Evolutionary conservation across 1,140 invertebrate genomes (phyloP), one percentile per base, ranked within the genome.

Genomic region (Scaptomyza montana): DNA sequence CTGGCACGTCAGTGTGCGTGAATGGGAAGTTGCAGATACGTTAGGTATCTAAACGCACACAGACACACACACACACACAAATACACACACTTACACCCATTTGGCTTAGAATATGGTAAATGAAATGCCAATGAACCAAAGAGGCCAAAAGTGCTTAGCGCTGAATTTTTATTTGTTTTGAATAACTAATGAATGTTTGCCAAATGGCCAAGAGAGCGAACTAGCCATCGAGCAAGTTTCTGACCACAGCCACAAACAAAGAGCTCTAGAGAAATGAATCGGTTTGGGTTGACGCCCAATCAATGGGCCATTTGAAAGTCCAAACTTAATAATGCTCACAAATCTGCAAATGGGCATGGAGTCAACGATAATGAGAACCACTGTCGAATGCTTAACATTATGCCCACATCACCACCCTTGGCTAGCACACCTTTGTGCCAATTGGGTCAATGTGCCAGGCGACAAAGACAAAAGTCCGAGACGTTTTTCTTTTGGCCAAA

Each of bases 51-150:
- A n/a, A 60, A 46, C 33, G 9, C 61, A 56, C 57, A 49, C 53
- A 74, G 50, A 39, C 46, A 64, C 16, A 53, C 36, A 50, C 50
- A 47, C 33, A 53, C 36, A 53, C 55, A 68, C 9, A 36, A 28
- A 39, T 12, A 59, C 9, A 45, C 16, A 16, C 16, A 16, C 16
- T 16, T 16, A 16, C 16, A 16, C 16, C 16, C 16, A 16, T n/a
- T 55, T 30, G 28, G 28, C 5, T 41, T 54, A 51, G 74, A 59
- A 69, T 87, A 76, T 81, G 70, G 70, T 82, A 61, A 78, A 89
- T 69, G 75, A 87, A 86, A 86, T 87, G 82, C 82, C 82, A 87
- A 87, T 87, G 82, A 87, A 87, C 82, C 82, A 87, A 77, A 89
- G 82, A 89, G 82, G 82, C 82, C 82, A 71, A 87, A 82, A 67